Conservation (phyloP, 2,113 vertebrate genomes). For the Tachysurus fulvidraco region DNA sequence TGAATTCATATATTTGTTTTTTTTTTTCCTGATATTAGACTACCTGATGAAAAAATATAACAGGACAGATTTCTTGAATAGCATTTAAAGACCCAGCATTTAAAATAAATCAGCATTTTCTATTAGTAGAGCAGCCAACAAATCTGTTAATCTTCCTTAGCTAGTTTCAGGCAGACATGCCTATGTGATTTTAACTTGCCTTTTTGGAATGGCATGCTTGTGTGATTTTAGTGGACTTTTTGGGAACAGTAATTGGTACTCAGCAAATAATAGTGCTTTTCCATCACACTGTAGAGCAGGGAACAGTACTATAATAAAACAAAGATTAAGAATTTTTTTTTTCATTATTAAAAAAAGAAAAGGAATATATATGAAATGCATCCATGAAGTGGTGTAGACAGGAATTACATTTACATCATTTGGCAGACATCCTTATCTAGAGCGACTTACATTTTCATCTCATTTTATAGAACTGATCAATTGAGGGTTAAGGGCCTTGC, state of each 20-base stretch:
- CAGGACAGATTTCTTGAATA: background rate
- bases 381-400: background rate
- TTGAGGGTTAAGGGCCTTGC: too few species aligned
- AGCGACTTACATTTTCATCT: too few species aligned
- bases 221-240: conserved; percentile 15
- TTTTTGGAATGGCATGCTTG: conserved; percentile 2
- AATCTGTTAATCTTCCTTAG: conserved; percentile 35
- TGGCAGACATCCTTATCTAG: too few species aligned
- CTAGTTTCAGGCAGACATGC: background rate
- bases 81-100: background rate
- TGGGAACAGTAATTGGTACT: conserved; percentile 10
- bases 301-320: background rate
- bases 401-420: background rate
- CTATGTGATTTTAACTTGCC: conserved; percentile 5
- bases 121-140: conserved; percentile 20
- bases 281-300: background rate
- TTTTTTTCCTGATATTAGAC: background rate
- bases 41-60: background rate
- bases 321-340: background rate
- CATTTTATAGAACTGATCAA: too few species aligned
- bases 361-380: background rate
- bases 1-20: background rate
- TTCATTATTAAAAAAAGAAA: background rate
- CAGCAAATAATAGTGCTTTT: conserved; percentile 11
- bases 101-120: background rate